These are phyloP conservation scores for Cossypha polioptera DNA, from an alignment of 2,797 vertebrate genomes.

Conservation along the genomic window DNA sequence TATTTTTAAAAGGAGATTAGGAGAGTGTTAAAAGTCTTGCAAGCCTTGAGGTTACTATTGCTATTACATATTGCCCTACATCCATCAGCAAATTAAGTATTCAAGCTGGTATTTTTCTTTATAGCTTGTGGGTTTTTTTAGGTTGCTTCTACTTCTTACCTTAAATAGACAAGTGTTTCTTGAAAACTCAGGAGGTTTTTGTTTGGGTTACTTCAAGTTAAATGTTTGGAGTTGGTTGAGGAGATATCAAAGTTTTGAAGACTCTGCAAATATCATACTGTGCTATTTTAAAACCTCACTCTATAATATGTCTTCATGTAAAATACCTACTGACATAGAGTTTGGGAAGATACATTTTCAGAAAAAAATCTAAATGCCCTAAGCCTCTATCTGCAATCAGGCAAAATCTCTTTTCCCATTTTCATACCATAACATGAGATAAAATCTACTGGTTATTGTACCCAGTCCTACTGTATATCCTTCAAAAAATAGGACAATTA, in stretches of 20 bases:
- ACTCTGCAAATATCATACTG: not conserved
- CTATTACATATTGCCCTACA: not conserved
- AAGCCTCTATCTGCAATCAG: not conserved
- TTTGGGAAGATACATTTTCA: not conserved
- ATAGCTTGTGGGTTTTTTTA: not conserved
- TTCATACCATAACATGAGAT: not conserved
- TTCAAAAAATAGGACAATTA: conserved; percentile 17
- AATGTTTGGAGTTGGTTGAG: not conserved
- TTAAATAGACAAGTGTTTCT: not conserved
- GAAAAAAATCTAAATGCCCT: not conserved
- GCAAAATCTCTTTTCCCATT: not conserved
- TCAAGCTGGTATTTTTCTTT: not conserved
- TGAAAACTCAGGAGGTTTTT: not conserved
- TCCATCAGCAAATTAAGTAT: not conserved
- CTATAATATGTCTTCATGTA: not conserved
- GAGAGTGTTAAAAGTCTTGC: not conserved
- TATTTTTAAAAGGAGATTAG: conserved; percentile 7
- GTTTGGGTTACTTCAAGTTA: not conserved
- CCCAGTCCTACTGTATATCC: not conserved
- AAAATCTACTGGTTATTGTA: not conserved
- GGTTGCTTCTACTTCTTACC: not conserved
- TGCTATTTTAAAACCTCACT: not conserved
- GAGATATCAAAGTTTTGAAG: not conserved
- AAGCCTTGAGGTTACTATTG: not conserved
- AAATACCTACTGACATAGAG: not conserved